phyloP scores from a whole-genome alignment of 1,140 invertebrate species.

The Brachionus koreanus region DNA sequence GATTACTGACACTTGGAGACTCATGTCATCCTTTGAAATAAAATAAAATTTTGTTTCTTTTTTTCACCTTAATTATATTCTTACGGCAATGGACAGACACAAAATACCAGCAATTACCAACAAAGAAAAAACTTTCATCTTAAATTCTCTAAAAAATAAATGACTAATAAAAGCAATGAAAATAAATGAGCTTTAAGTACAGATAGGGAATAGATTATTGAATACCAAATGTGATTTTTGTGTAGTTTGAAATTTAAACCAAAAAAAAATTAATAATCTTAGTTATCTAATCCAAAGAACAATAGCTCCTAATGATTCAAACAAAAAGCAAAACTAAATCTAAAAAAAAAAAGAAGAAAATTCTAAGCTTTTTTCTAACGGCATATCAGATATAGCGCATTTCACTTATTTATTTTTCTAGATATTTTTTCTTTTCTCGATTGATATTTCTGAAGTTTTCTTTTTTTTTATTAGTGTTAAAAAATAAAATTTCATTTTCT shows the following conservation, averaged over 20 bases:
- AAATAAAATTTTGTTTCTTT: neutral
- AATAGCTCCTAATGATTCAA: neutral
- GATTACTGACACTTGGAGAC: slow-evolving; percentile 20
- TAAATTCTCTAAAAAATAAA: neutral
- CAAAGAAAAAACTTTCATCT: neutral
- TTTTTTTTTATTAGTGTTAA: no score
- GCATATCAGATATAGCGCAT: neutral
- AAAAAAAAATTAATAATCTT: neutral
- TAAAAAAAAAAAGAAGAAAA: neutral
- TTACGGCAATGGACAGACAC: neutral
- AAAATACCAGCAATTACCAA: neutral
- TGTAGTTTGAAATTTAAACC: neutral
- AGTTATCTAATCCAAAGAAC: neutral
- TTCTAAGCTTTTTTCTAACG: neutral
- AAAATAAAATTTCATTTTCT: neutral
- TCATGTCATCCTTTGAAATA: slow-evolving; percentile 25
- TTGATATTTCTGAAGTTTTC: neutral
- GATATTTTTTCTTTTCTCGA: neutral
- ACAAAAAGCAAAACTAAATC: neutral
- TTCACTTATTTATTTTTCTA: neutral
- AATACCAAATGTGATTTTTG: neutral
- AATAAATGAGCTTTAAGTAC: neutral
- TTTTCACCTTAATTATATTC: neutral
- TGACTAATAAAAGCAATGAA: neutral
- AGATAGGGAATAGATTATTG: neutral